These are phyloP conservation scores for Xestia xanthographa DNA, from an alignment of 2,888 invertebrate genomes.

Conservation along the genomic window DNA sequence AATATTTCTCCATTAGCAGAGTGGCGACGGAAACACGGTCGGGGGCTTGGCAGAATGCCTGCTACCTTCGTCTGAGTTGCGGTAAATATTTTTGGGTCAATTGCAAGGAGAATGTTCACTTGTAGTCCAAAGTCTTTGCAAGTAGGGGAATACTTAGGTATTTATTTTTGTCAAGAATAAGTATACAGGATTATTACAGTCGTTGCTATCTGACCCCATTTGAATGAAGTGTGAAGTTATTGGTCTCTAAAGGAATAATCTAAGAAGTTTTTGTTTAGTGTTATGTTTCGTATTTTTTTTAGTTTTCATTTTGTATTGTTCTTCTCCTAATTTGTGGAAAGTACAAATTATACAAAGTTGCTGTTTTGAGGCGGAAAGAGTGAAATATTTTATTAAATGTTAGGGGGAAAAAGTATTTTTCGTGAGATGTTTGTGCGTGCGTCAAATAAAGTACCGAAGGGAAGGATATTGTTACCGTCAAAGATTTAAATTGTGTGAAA, in stretches of 20 bases:
- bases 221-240: conserved; percentile 41
- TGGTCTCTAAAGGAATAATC: conserved; percentile 35
- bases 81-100: conserved; percentile 39
- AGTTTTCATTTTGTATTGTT: conserved; percentile 18
- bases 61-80: conserved; percentile 13
- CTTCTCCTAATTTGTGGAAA: conserved; percentile 11
- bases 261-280: conserved; percentile 43
- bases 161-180: conserved; percentile 21
- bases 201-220: conserved; percentile 39
- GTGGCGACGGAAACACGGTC: conserved; percentile 45
- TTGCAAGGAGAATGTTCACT: conserved; percentile 11
- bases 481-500: not conserved
- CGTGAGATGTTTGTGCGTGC: conserved; percentile 6
- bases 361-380: conserved; percentile 11
- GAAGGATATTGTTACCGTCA: not conserved
- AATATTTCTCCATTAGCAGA: conserved; percentile 66
- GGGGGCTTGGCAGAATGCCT: conserved; percentile 64
- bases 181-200: not conserved
- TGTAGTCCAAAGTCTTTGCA: conserved; percentile 22
- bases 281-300: conserved; percentile 28
- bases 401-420: not conserved
- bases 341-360: conserved; percentile 12
- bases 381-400: conserved; percentile 10
- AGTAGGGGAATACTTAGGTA: conserved; percentile 33
- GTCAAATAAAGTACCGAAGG: conserved; percentile 11